Percentiles rank a stretch among this genome's conserved stretches.
Conservation (phyloP, 1,140 invertebrate species). For the Lineus longissimus region DNA sequence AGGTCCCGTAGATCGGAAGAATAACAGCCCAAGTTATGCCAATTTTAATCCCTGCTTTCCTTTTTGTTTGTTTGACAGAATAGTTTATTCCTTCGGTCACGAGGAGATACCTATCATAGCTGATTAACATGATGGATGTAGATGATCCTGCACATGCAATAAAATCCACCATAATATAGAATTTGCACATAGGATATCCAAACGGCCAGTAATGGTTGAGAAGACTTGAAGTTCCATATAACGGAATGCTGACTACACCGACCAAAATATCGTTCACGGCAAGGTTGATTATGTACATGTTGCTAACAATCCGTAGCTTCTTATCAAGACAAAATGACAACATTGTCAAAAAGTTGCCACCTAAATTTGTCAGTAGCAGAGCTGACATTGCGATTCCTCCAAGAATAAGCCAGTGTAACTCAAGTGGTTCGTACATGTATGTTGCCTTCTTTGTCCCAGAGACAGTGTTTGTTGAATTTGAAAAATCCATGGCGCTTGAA, state of each 20-base stretch:
- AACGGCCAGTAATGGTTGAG: slow-evolving; percentile 26
- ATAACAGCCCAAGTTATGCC: background rate
- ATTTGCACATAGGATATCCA: slow-evolving; percentile 31
- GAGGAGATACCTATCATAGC: slow-evolving; percentile 25
- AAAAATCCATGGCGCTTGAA: background rate
- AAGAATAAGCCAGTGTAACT: background rate
- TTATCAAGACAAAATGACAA: slow-evolving; percentile 31
- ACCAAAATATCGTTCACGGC: slow-evolving; percentile 37
- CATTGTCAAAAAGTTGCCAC: slow-evolving; percentile 35
- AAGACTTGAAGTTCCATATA: slow-evolving; percentile 28
- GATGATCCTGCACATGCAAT: slow-evolving; percentile 20
- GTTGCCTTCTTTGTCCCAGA: too few species aligned
- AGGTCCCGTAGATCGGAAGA: slow-evolving; percentile 20
- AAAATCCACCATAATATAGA: slow-evolving; percentile 32
- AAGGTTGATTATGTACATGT: slow-evolving; percentile 41
- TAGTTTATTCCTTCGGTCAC: slow-evolving; percentile 14
- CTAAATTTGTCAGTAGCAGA: slow-evolving; percentile 23
- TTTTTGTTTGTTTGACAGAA: slow-evolving; percentile 13
- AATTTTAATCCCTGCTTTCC: background rate
- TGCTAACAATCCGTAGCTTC: slow-evolving; percentile 32
- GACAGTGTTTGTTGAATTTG: background rate
- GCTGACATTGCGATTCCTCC: slow-evolving; percentile 5
- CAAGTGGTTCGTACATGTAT: too few species aligned
- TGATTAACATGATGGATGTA: slow-evolving; percentile 13
- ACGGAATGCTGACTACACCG: slow-evolving; percentile 31